Percentiles rank a stretch among this genome's conserved stretches.
phyloP scores from a whole-genome alignment of 2,797 vertebrate genomes.

The Orientallactaga sibirica region DNA sequence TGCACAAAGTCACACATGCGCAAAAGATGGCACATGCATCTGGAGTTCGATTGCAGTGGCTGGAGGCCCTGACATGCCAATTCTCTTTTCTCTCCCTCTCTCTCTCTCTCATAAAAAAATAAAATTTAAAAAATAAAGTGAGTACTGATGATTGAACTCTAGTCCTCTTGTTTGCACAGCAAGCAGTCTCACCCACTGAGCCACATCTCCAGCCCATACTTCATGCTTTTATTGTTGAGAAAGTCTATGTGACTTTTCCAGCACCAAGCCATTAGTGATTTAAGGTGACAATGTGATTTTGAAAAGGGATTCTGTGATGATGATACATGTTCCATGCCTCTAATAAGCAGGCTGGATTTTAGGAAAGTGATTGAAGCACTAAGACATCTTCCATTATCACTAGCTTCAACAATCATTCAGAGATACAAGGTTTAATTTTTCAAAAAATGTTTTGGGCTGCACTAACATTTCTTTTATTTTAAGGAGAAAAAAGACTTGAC shows the following conservation, averaged over 20 bases:
- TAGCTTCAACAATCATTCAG: too few species aligned
- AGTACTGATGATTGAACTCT: too few species aligned
- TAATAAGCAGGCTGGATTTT: not conserved
- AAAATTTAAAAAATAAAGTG: too few species aligned
- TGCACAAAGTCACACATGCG: too few species aligned
- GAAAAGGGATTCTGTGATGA: not conserved
- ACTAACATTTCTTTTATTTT: constrained; percentile 13
- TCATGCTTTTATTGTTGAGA: not conserved
- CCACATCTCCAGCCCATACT: not conserved
- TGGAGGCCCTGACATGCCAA: too few species aligned
- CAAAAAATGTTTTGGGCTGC: not conserved
- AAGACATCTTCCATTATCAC: not conserved
- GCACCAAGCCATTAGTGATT: not conserved
- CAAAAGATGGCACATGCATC: too few species aligned
- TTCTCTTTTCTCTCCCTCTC: too few species aligned
- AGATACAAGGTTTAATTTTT: not conserved
- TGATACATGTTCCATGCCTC: not conserved
- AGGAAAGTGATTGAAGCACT: not conserved
- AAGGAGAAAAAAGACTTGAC: constrained; percentile 1
- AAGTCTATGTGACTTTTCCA: not conserved
- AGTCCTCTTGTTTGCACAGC: too few species aligned
- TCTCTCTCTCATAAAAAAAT: too few species aligned
- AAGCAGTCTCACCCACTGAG: too few species aligned
- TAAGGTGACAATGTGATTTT: not conserved
- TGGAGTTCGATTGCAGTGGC: too few species aligned